Conservation (phyloP, 2,888 invertebrate genomes). For the Polyommatus iphigenia region DNA sequence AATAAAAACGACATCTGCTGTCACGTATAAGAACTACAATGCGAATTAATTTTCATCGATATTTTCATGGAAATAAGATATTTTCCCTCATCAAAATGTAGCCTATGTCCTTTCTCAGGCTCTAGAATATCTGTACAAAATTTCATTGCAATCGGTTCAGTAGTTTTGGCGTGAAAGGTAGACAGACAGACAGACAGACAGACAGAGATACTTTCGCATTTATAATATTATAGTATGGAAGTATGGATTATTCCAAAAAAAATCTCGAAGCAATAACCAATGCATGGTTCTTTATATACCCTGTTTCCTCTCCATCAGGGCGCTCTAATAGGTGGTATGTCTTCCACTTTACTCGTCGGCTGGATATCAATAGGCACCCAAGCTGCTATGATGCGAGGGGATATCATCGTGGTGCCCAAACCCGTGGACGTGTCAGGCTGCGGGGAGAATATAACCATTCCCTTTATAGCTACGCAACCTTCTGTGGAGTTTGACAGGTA, state of each 20-base stretch:
- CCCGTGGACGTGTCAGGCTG: slow-evolving; percentile 82
- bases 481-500: slow-evolving; percentile 63
- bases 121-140: too few species aligned
- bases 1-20: too few species aligned
- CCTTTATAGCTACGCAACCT: slow-evolving; percentile 42
- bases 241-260: background rate
- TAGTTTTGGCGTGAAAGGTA: too few species aligned
- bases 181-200: too few species aligned
- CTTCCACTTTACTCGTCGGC: slow-evolving; percentile 81
- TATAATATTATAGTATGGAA: too few species aligned
- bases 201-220: too few species aligned
- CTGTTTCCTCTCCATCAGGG: slow-evolving; percentile 67
- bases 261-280: background rate
- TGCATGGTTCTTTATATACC: background rate
- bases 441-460: slow-evolving; percentile 52
- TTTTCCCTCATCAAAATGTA: too few species aligned
- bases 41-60: too few species aligned
- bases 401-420: slow-evolving; percentile 81
- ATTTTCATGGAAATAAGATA: too few species aligned
- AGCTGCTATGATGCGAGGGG: slow-evolving; percentile 82
- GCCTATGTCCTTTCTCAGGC: too few species aligned
- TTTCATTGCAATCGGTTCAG: too few species aligned
- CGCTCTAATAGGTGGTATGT: slow-evolving; percentile 82
- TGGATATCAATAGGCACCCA: slow-evolving; percentile 87
- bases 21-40: too few species aligned